These are phyloP conservation scores for Centropus bengalensis DNA, from an alignment of 2,113 vertebrate genomes.

Conservation along the genomic window DNA sequence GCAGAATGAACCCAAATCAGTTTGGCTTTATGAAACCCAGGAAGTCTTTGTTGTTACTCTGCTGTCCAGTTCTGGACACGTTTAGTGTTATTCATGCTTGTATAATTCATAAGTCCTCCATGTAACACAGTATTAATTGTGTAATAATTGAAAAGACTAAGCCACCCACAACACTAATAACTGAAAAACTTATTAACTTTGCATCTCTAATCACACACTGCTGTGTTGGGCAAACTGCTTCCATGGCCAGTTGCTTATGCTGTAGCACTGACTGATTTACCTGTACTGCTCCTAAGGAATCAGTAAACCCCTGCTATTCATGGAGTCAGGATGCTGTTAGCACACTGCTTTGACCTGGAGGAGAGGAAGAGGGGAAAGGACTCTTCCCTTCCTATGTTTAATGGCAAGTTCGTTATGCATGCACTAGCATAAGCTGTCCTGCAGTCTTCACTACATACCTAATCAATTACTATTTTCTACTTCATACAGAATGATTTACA, in stretches of 20 bases:
- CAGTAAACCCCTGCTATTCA: rapidly evolving
- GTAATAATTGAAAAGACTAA: conserved; percentile 35
- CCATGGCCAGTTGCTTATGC: neutral
- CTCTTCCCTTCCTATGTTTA: neutral
- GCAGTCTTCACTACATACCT: neutral
- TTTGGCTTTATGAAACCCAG: neutral
- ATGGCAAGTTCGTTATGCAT: neutral
- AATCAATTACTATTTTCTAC: neutral
- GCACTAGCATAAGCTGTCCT: neutral
- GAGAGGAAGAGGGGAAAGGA: neutral
- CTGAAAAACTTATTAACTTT: conserved; percentile 11
- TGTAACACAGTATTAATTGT: neutral
- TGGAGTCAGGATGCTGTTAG: neutral
- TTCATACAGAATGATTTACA: neutral
- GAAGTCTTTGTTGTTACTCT: neutral
- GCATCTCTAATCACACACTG: neutral
- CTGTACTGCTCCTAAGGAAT: neutral
- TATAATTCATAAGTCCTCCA: neutral
- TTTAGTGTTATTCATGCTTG: neutral
- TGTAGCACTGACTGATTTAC: neutral
- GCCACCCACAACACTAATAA: neutral
- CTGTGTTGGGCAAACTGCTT: conserved; percentile 9
- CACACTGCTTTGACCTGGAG: neutral
- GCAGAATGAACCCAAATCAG: neutral
- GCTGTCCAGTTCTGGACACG: neutral